Base-by-base conservation (phyloP, 1,140 invertebrate species). In the Hetaerina americana region DNA sequence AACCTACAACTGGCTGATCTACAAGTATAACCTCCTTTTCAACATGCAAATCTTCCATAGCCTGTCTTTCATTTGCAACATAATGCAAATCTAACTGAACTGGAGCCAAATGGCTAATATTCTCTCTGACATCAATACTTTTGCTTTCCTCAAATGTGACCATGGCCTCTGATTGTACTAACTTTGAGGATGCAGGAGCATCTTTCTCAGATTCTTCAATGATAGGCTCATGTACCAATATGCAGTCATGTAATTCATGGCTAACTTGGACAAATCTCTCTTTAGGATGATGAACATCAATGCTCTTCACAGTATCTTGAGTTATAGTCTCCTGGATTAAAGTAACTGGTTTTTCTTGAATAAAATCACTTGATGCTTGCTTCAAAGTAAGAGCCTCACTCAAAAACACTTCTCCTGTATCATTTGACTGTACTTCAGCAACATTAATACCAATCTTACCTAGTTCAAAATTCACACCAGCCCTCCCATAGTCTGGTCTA, bases 171-270 rank as follows among this genome's bases (percentile, higher is more conserved):
- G 15, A 57, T 5, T 66, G 73, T 69, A 72, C 70, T 57, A 69
- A 28, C 15, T 29, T 68, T 5, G 26, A 25, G 29, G 72, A 69
- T 68, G 74, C 73, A 70, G 31, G 66, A 15, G 71, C 73, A 27
- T 72, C 71, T 73, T 70, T 71, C 27, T 72, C 71, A 29, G 57
- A 18, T 68, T 49, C 76, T 3, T 74, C 70, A 26, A 57, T 67
- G 28, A 68, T 3, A 27, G 72, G 26, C 71, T 72, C 57, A n/a
- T 74, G 75, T 27, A 27, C 72, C 70, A 25, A 67, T 71, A 70
- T 26, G 5, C 24, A 1, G 12, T 70, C 71, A 24, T 28, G 18
- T 5, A 72, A n/a, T 25, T 74, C 71, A 69, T 71, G 71, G 6
- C 40, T 68, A 69, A 71, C 68, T 15, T 27, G n/a, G 28, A 24